Evolutionary conservation across 1,140 invertebrate species (phyloP).

Genomic region (Ridgeia piscesae): DNA sequence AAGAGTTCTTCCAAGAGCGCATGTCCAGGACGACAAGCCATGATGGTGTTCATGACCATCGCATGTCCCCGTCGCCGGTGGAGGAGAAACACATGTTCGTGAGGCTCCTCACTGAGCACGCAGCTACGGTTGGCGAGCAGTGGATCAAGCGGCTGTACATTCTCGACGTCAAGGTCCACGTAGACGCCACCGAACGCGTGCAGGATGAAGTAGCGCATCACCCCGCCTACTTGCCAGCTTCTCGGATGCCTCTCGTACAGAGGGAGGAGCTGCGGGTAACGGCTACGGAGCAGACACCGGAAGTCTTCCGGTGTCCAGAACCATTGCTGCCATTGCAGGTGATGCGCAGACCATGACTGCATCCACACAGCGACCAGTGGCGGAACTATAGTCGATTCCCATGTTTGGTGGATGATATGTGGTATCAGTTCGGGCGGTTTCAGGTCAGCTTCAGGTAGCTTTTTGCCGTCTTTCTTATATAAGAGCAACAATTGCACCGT

Average conservation of each 20-base stretch:
- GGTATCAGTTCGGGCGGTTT: neutral
- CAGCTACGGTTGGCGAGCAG: conserved; percentile 21
- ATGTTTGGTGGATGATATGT: conserved; percentile 31
- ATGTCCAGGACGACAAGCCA: conserved; percentile 19
- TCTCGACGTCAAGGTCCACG: conserved; percentile 23
- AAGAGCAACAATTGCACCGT: no score
- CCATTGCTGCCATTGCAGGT: conserved; percentile 30
- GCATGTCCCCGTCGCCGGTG: neutral
- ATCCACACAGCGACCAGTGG: conserved; percentile 10
- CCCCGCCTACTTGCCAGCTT: conserved; percentile 21
- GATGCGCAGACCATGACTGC: conserved; percentile 16
- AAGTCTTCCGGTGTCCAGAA: conserved; percentile 31
- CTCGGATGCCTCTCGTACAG: conserved; percentile 23
- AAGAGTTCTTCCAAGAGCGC: conserved; percentile 16
- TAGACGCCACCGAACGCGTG: conserved; percentile 25
- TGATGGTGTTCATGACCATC: conserved; percentile 23
- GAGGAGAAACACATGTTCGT: conserved; percentile 24
- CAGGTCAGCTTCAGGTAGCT: no score
- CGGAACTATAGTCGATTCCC: conserved; percentile 22
- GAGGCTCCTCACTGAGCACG: conserved; percentile 21
- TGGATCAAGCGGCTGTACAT: conserved; percentile 18
- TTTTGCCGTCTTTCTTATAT: no score
- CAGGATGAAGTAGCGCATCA: conserved; percentile 25
- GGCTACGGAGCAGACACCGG: conserved; percentile 15
- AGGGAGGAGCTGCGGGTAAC: conserved; percentile 25